Evolutionary conservation across 2,888 invertebrate genomes (phyloP).

Genomic region (Lapara coniferarum): DNA sequence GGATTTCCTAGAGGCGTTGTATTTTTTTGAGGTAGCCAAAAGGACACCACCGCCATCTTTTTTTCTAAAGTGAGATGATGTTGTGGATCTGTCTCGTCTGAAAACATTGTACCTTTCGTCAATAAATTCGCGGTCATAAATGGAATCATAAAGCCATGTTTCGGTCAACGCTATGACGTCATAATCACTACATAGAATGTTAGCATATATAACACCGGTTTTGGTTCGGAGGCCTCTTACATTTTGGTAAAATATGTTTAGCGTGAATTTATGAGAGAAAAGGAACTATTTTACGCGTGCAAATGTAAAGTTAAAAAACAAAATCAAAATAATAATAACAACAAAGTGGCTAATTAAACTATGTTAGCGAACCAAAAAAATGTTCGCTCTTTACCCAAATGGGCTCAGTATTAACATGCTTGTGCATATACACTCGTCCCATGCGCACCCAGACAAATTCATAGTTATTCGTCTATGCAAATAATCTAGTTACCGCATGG

Average conservation of each 20-base stretch:
- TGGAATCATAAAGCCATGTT: not conserved
- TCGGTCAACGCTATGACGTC: slow-evolving; percentile 5
- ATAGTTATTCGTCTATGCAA: too few relatives aligned
- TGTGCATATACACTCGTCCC: too few relatives aligned
- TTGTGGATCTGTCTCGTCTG: not conserved
- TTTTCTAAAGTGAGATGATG: not conserved
- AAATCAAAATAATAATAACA: too few relatives aligned
- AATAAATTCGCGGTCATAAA: not conserved
- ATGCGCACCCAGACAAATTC: too few relatives aligned
- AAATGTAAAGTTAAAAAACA: too few relatives aligned
- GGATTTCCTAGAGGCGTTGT: not conserved
- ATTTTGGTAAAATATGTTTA: not conserved
- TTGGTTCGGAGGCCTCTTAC: slow-evolving; percentile 3
- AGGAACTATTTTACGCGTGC: too few relatives aligned
- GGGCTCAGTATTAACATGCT: too few relatives aligned
- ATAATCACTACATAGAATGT: not conserved
- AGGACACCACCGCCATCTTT: not conserved
- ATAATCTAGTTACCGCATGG: not conserved
- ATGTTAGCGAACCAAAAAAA: too few relatives aligned
- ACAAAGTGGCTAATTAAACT: too few relatives aligned
- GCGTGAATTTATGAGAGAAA: too few relatives aligned
- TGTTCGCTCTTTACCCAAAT: too few relatives aligned
- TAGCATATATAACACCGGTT: not conserved
- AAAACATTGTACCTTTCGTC: not conserved
- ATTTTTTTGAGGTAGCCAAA: not conserved